Conservation (phyloP, 2,113 vertebrate species). For the Solenodon paradoxus region DNA sequence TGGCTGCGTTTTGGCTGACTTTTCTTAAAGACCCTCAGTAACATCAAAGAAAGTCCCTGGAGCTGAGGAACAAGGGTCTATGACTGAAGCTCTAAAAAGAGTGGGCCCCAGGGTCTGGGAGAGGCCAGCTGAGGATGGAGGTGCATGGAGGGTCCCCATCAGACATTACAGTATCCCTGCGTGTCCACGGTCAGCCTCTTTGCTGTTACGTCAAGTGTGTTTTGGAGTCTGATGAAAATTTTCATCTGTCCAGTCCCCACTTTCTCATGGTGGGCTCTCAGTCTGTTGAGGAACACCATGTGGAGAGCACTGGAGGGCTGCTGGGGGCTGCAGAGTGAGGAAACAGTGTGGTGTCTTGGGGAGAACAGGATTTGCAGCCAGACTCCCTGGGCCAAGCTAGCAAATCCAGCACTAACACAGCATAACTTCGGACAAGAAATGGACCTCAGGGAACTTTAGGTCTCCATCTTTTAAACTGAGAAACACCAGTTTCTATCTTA, state of each 20-base stretch:
- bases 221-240: not conserved
- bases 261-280: not conserved
- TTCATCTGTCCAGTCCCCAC: fast-evolving
- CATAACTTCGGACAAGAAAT: not conserved
- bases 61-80: conserved; percentile 62
- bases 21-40: conserved; percentile 72
- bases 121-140: not conserved
- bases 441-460: not conserved
- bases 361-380: not conserved
- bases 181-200: not conserved
- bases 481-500: not conserved
- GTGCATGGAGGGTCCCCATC: not conserved
- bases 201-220: not conserved
- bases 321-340: too few relatives aligned
- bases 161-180: not conserved
- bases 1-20: conserved; percentile 77
- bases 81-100: conserved; percentile 9
- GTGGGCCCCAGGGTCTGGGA: not conserved
- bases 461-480: not conserved
- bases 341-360: fast-evolving
- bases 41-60: conserved; percentile 61
- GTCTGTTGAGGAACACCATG: not conserved
- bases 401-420: not conserved
- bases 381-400: too few relatives aligned
- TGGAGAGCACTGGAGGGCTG: too few relatives aligned